These are phyloP conservation scores for Drosophila rubida DNA, from an alignment of 2,888 invertebrate genomes.

Conservation along the genomic window DNA sequence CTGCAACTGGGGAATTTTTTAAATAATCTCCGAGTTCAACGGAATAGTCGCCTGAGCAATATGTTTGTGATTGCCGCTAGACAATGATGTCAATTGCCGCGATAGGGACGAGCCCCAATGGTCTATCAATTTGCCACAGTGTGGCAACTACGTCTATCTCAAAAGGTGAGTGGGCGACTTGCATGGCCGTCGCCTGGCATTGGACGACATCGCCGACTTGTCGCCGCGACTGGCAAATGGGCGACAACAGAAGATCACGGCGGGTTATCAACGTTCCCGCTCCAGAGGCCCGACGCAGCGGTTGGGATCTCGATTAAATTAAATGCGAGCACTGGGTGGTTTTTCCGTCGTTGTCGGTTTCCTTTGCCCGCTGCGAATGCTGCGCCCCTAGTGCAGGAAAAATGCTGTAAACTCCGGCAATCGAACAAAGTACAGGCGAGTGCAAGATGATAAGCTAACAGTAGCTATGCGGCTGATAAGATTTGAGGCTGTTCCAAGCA, in stretches of 20 bases:
- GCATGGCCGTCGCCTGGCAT: slow-evolving; percentile 21
- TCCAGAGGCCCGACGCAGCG: slow-evolving; percentile 36
- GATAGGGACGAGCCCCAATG: slow-evolving; percentile 21
- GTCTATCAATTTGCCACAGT: not conserved
- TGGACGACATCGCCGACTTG: slow-evolving; percentile 18
- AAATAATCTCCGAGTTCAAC: not conserved
- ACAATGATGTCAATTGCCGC: slow-evolving; percentile 5
- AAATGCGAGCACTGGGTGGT: slow-evolving; percentile 11
- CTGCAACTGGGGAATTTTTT: not conserved
- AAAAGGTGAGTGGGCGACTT: slow-evolving; percentile 9
- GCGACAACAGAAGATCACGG: slow-evolving; percentile 36
- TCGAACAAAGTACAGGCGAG: slow-evolving; percentile 47
- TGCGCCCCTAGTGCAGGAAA: slow-evolving; percentile 56
- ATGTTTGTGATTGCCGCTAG: slow-evolving; percentile 9
- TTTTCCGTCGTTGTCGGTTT: slow-evolving; percentile 45
- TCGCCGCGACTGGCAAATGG: not conserved
- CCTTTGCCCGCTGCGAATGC: slow-evolving; percentile 21
- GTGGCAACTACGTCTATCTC: not conserved
- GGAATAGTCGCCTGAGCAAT: not conserved
- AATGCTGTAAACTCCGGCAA: slow-evolving; percentile 39
- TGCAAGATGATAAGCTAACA: slow-evolving; percentile 37
- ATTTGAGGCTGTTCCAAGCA: slow-evolving; percentile 9
- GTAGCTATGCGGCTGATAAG: slow-evolving; percentile 45
- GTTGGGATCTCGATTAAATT: slow-evolving; percentile 43
- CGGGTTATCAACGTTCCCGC: slow-evolving; percentile 40